Evolutionary conservation across 2,888 invertebrate species (phyloP).

Genomic region (Ennomos fuscantarius): DNA sequence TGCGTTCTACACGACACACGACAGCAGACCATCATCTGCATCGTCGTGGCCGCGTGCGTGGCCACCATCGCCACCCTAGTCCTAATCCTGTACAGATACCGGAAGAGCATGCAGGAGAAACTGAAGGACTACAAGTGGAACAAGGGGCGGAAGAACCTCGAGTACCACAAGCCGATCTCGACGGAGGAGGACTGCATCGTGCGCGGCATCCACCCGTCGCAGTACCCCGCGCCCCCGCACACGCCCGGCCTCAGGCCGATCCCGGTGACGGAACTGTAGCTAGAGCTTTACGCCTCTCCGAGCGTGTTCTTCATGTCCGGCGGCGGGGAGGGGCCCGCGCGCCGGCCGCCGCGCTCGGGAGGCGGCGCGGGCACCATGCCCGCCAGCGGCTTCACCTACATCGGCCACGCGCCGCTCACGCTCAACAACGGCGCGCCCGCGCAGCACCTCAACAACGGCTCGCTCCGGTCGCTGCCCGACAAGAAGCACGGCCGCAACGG

Average conservation of each 20-base stretch:
- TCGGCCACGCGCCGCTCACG: constrained; percentile 83
- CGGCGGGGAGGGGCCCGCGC: constrained; percentile 80
- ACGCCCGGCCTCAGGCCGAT: constrained; percentile 87
- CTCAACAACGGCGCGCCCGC: constrained; percentile 82
- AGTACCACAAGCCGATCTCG: constrained; percentile 95
- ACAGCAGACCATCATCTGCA: constrained; percentile 92
- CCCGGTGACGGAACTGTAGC: constrained; percentile 97
- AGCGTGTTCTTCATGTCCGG: constrained; percentile 91
- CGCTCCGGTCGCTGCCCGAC: constrained; percentile 78
- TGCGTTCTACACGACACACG: constrained; percentile 92
- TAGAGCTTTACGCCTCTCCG: constrained; percentile 97
- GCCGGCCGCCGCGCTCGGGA: constrained; percentile 80
- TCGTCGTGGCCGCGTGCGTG: constrained; percentile 90
- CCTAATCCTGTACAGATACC: constrained; percentile 91
- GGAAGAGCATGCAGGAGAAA: constrained; percentile 92
- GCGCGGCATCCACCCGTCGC: constrained; percentile 86
- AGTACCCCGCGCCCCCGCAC: constrained; percentile 81
- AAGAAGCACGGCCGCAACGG: constrained; percentile 79
- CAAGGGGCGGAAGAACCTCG: constrained; percentile 92
- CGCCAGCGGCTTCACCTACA: constrained; percentile 91
- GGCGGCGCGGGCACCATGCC: constrained; percentile 87
- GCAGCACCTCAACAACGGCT: constrained; percentile 81
- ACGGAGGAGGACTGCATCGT: constrained; percentile 93
- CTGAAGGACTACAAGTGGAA: constrained; percentile 94
- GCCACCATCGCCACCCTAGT: constrained; percentile 89